phyloP scores from a whole-genome alignment of 2,113 vertebrate genomes.

The Chamaea fasciata region DNA sequence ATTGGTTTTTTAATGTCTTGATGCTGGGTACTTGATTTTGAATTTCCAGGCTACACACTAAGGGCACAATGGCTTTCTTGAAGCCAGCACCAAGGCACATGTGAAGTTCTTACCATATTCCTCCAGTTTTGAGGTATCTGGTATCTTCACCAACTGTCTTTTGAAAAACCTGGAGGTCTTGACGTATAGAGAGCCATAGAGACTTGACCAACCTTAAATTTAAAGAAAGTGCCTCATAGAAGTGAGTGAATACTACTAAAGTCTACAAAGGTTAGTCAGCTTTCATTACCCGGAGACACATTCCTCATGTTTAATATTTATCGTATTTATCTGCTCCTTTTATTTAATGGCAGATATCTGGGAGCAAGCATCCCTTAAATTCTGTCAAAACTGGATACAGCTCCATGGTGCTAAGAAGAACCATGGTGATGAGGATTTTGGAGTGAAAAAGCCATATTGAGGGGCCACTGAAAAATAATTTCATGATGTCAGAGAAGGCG shows the following conservation, averaged over 20 bases:
- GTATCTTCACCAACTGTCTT: background rate
- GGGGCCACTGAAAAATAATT: background rate
- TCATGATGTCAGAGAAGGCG: background rate
- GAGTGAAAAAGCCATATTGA: background rate
- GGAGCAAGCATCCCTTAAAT: background rate
- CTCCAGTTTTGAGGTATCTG: background rate
- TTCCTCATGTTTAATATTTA: background rate
- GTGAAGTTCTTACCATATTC: background rate
- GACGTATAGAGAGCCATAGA: rapidly evolving
- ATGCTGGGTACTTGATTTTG: background rate
- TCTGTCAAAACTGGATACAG: background rate
- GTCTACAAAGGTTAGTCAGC: background rate
- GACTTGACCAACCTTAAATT: background rate
- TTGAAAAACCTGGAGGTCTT: background rate
- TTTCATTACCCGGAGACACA: background rate
- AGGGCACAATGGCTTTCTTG: background rate
- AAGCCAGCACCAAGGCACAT: background rate
- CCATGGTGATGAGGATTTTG: background rate
- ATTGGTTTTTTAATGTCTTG: background rate
- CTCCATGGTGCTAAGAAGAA: background rate
- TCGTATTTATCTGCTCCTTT: background rate
- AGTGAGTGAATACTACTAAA: background rate
- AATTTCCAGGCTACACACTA: background rate
- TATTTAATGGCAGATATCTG: background rate
- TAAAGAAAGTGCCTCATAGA: background rate